A percentile compares a stretch with the other conserved stretches of the same genome.
Evolutionary conservation across 2,888 invertebrate species (phyloP).

Genomic region (Hirtodrosophila confusa): DNA sequence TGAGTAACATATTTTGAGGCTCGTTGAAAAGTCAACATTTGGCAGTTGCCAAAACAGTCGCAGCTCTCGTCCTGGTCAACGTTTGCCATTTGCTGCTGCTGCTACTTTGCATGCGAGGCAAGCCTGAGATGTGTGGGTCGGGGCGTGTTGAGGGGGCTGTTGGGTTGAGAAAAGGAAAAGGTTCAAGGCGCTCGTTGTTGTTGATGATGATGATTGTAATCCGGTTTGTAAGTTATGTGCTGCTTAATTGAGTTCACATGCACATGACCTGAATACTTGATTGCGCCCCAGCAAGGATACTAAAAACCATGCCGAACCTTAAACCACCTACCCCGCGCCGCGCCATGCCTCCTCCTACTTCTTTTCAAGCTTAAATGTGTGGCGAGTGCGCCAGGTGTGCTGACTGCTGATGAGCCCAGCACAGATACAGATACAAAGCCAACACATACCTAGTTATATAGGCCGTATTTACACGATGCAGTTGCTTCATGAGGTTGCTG

Average conservation of each 20-base stretch:
- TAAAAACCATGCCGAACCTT: constrained; percentile 50
- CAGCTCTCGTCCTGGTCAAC: constrained; percentile 36
- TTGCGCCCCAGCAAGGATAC: constrained; percentile 46
- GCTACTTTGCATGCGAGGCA: constrained; percentile 72
- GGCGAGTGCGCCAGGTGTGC: constrained; percentile 60
- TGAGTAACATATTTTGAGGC: constrained; percentile 73
- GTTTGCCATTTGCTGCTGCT: constrained; percentile 21
- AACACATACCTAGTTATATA: no score
- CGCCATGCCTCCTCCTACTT: not conserved
- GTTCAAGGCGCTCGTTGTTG: constrained; percentile 59
- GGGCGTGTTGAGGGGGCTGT: not conserved
- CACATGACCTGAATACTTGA: constrained; percentile 82
- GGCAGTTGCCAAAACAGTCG: constrained; percentile 9
- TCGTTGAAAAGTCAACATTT: constrained; percentile 74
- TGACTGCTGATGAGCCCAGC: constrained; percentile 70
- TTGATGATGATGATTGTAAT: constrained; percentile 81
- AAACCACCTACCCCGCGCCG: constrained; percentile 4
- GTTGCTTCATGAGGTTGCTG: no score
- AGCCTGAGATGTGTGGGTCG: not conserved
- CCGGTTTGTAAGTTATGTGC: constrained; percentile 83
- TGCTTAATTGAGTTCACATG: constrained; percentile 83
- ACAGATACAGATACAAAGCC: constrained; percentile 8
- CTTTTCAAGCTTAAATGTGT: constrained; percentile 40
- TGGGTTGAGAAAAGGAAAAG: constrained; percentile 43
- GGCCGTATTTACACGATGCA: no score